Conservation (phyloP, 2,797 vertebrate species). For the Gymnopithys bicolor region DNA sequence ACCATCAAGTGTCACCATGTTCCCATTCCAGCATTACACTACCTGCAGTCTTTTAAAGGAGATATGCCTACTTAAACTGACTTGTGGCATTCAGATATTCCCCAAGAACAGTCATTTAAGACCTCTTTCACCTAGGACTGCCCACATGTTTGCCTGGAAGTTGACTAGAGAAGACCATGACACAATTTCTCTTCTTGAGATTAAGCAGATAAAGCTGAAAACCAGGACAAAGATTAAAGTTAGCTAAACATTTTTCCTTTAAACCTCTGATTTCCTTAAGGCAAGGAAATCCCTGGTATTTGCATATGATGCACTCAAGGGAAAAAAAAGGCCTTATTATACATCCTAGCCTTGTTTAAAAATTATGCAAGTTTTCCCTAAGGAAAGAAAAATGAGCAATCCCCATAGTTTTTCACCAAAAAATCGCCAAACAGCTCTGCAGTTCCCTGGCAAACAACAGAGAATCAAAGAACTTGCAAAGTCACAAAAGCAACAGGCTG, state of each 20-base stretch:
- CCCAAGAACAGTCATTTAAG: neutral
- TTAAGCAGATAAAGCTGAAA: neutral
- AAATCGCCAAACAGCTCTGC: neutral
- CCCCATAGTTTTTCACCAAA: neutral
- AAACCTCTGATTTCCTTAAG: neutral
- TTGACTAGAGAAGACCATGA: neutral
- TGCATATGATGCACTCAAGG: slow-evolving; percentile 3
- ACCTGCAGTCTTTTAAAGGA: neutral
- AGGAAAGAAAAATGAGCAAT: slow-evolving; percentile 26
- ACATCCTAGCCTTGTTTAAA: neutral
- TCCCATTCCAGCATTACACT: neutral
- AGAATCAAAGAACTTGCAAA: neutral
- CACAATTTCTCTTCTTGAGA: neutral
- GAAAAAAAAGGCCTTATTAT: neutral
- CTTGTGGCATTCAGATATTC: neutral
- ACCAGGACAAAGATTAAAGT: neutral
- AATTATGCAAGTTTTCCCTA: slow-evolving; percentile 21
- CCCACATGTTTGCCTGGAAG: neutral
- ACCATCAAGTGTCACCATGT: neutral
- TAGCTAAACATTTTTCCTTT: neutral
- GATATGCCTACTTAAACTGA: neutral
- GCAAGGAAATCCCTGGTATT: neutral
- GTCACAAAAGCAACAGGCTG: neutral
- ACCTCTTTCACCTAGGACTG: neutral
- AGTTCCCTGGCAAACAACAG: neutral